Conservation (phyloP, 2,113 vertebrate species). For the Dipodomys spectabilis region DNA sequence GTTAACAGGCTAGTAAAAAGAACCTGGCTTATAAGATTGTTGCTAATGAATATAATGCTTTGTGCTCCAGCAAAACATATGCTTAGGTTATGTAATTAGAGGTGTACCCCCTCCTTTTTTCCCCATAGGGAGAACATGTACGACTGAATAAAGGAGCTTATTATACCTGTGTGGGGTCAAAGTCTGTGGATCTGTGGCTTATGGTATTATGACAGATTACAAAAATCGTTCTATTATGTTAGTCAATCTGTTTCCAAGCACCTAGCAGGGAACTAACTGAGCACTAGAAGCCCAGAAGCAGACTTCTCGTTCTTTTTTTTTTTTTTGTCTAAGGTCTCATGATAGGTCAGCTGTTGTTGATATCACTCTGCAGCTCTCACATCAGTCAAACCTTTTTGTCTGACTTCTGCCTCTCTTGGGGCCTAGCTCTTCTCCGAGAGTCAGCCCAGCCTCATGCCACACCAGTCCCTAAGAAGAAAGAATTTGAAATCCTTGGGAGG, state of each 20-base stretch:
- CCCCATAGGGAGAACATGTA: conserved; percentile 87
- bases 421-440: conserved; percentile 81
- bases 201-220: conserved; percentile 97
- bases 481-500: conserved; percentile 52
- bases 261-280: conserved; percentile 81
- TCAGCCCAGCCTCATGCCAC: conserved; percentile 80
- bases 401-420: conserved; percentile 89
- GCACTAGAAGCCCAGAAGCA: conserved; percentile 85
- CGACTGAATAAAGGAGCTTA: conserved; percentile 91
- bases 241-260: conserved; percentile 93
- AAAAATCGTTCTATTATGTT: conserved; percentile 95
- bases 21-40: conserved; percentile 91
- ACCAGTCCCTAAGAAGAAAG: conserved; percentile 69
- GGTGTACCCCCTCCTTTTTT: conserved; percentile 73
- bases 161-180: conserved; percentile 97
- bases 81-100: conserved; percentile 91
- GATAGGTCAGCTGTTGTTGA: conserved; percentile 96
- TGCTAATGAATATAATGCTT: conserved; percentile 94
- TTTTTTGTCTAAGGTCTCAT: conserved; percentile 86
- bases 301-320: conserved; percentile 83
- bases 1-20: conserved; percentile 92
- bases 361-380: conserved; percentile 89
- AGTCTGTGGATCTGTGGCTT: conserved; percentile 95
- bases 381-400: conserved; percentile 90
- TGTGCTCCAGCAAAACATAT: conserved; percentile 93